Base-by-base conservation (phyloP, 2,888 invertebrate genomes). In the Selenia dentaria region DNA sequence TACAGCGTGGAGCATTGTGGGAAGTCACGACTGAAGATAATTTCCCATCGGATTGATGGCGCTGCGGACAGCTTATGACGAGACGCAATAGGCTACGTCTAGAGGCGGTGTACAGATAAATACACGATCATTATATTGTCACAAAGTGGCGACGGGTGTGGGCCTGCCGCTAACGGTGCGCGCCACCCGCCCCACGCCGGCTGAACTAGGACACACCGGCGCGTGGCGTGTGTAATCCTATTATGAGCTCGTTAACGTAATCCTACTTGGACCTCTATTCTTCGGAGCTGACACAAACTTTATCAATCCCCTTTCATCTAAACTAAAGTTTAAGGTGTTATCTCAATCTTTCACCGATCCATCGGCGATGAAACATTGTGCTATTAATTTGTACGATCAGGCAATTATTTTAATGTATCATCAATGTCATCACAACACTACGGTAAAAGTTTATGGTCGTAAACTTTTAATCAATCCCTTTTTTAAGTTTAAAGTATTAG, bases 241-340 rank as follows among this genome's bases (percentile, higher is more conserved):
- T 87, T 89, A 87, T 74, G 79, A 80, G 74, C 85, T 88, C 83
- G 86, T 87, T 87, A 87, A 79, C 79, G 74, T 79, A 79, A 88
- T 87, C 82, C 80, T 62, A 64, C 67, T 68, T 67, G 66, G 73
- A 74, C 73, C 80, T 68, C 63, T 68, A 75, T 80, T 70, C 68
- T 60, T 65, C 59, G 62, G 62, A 64, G 57, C 55, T 54, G 47
- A 60, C 63, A 58, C 48, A 42, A 57, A 57, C 52, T 53, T 58
- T 59, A 59, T 57, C 58, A 52, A 57, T 44, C 35, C 43, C 46
- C 47, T 61, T 61, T 62, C 48, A 40, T 48, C 41, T 27, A 12
- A 46, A 44, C 18, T 34, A 27, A 40, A 26, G 24, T 36, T 52
- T 43, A 41, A 48, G 36, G 43, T 44, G 37, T 2, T 27, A 8